phyloP scores from a whole-genome alignment of 2,113 vertebrate species.

The Dromaius novaehollandiae region DNA sequence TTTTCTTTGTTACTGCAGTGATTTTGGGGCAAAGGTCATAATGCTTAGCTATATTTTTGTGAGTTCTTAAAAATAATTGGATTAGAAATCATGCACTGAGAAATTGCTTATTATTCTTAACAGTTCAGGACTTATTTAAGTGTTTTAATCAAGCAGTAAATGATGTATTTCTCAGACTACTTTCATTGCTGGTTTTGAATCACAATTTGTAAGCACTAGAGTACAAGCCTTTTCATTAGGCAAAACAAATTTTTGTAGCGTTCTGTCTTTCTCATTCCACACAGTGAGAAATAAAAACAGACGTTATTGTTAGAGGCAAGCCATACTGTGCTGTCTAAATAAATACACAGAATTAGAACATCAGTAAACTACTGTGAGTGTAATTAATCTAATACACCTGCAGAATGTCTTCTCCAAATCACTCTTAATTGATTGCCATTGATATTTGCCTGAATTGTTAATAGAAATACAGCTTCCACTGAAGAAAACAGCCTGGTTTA shows the following conservation, averaged over 20 bases:
- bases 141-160: constrained; percentile 64
- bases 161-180: constrained; percentile 25
- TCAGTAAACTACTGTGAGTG: neutral
- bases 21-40: constrained; percentile 47
- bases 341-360: constrained; percentile 50
- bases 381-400: constrained; percentile 61
- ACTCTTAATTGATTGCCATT: constrained; percentile 49
- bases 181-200: constrained; percentile 28
- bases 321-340: neutral
- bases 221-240: constrained; percentile 19
- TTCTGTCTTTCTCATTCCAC: constrained; percentile 37
- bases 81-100: constrained; percentile 53
- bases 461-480: constrained; percentile 4
- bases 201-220: constrained; percentile 1
- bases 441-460: constrained; percentile 19
- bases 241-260: constrained; percentile 6
- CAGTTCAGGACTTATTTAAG: constrained; percentile 32
- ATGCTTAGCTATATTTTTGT: constrained; percentile 27
- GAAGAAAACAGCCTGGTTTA: neutral
- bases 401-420: constrained; percentile 23
- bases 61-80: constrained; percentile 63
- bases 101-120: constrained; percentile 57
- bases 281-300: neutral
- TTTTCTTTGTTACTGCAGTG: constrained; percentile 20
- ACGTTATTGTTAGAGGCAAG: neutral